Conservation (phyloP, 2,888 invertebrate species). For the Nephrotoma guestfalica region DNA sequence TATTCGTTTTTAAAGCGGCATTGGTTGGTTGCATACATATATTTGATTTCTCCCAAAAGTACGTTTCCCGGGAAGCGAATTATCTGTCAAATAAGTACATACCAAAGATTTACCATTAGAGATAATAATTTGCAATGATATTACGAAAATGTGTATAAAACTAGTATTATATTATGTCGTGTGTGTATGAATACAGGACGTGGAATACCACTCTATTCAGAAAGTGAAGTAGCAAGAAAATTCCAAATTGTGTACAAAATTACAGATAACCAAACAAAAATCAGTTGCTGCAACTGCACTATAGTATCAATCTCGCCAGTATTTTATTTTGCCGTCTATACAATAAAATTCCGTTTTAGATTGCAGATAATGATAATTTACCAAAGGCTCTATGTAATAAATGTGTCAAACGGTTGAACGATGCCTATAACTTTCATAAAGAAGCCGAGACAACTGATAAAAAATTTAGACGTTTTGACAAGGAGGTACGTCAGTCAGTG, state of each 20-base stretch:
- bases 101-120: no score
- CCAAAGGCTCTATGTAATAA: constrained; percentile 20
- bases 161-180: constrained; percentile 15
- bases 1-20: no score
- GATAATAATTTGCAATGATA: no score
- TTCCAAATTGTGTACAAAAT: constrained; percentile 10
- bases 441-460: constrained; percentile 19
- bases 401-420: constrained; percentile 19
- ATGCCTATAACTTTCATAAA: constrained; percentile 20
- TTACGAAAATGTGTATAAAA: no score
- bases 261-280: constrained; percentile 6
- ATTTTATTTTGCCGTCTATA: background rate
- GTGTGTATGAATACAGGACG: constrained; percentile 21
- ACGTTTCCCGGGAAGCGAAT: no score
- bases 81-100: no score
- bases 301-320: background rate
- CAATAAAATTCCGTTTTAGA: constrained; percentile 13
- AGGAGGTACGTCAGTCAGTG: constrained; percentile 18
- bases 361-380: constrained; percentile 19
- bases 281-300: background rate
- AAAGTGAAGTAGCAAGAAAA: constrained; percentile 4
- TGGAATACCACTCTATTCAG: constrained; percentile 10
- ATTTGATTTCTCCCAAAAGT: no score
- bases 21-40: no score
- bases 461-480: constrained; percentile 20